A percentile compares a stretch with the other conserved stretches of the same genome.
Evolutionary conservation across 2,113 vertebrate species (phyloP).

Genomic region (Xenopus borealis): DNA sequence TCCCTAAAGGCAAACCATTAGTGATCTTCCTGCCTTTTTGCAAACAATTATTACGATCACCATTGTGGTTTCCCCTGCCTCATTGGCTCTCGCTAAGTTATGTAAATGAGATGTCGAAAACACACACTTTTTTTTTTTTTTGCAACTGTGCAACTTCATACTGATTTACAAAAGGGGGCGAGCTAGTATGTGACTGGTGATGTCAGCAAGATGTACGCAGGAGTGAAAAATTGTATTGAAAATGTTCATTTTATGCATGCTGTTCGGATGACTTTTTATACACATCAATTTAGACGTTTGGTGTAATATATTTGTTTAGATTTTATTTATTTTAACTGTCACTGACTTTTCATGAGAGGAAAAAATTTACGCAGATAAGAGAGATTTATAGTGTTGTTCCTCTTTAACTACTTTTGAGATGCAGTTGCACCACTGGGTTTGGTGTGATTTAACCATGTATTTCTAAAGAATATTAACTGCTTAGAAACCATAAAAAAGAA

Average conservation of each 20-base stretch:
- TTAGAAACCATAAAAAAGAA: neutral
- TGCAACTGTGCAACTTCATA: constrained; percentile 98
- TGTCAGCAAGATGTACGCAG: constrained; percentile 99
- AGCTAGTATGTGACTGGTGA: constrained; percentile 96
- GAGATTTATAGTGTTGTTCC: constrained; percentile 1
- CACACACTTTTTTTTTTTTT: constrained; percentile 83
- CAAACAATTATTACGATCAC: constrained; percentile 99
- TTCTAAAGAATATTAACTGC: neutral
- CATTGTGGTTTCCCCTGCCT: constrained; percentile 94
- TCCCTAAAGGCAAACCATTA: constrained; percentile 99
- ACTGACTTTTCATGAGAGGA: constrained; percentile 56
- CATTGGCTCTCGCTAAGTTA: constrained; percentile 99
- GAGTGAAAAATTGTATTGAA: constrained; percentile 95
- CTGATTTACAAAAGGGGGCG: constrained; percentile 94
- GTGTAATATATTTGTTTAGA: constrained; percentile 60
- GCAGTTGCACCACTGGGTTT: neutral
- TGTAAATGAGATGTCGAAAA: constrained; percentile 99
- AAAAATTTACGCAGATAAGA: constrained; percentile 65
- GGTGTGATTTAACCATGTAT: neutral
- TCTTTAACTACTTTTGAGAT: neutral
- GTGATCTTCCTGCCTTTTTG: constrained; percentile 97
- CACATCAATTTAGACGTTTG: constrained; percentile 58
- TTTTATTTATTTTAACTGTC: constrained; percentile 42
- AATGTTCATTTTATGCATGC: constrained; percentile 79
- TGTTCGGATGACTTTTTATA: constrained; percentile 58